Base-by-base conservation (phyloP, 1,140 invertebrate species). In the Tachypleus tridentatus region DNA sequence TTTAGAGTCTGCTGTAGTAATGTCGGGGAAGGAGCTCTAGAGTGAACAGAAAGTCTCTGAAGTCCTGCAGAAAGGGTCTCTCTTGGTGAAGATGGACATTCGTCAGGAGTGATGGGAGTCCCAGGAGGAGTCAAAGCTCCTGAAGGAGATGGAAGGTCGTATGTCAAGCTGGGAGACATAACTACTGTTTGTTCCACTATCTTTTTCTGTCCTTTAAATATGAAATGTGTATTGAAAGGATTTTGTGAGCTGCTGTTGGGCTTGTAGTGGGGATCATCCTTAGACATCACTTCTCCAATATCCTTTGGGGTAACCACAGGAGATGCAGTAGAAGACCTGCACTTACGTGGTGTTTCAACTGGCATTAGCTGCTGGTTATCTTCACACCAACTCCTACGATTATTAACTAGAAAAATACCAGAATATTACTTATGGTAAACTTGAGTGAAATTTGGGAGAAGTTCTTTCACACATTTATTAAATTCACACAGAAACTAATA, bases 281-380 rank as follows among this genome's bases (percentile, higher is more conserved):
- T 80, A 72, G 86, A 86, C 82, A 90, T 89, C 29, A 85, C 83
- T 75, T 88, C 86, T 48, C 86, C 87, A 1, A 88, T 80, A 65
- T 84, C 80, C 60, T 80, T 80, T 51, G 83, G 76, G 11, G 80
- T 80, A 54, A 81, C 75, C 11, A 29, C 29, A 29, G 29, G 29
- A 29, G 29, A 29, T 29, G 29, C 29, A 29, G 29, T 29, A 29
- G 53, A n/a, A 3, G 3, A 54, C 53, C 7, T 8, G 53, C 53
- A n/a, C n/a, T n/a, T n/a, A n/a, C 7, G n/a, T 54, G 7, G 53
- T 7, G 53, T 54, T 7, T 7, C 7, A 0, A 54, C 7, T 54
- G 53, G 7, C n/a, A n/a, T 8, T 8, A 54, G n/a, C 53, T n/a
- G 53, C 53, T n/a, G n/a, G n/a, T 54, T 8, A n/a, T 54, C 53